Evolutionary conservation across 2,113 vertebrate genomes (phyloP).

Genomic region (Apteryx mantelli): DNA sequence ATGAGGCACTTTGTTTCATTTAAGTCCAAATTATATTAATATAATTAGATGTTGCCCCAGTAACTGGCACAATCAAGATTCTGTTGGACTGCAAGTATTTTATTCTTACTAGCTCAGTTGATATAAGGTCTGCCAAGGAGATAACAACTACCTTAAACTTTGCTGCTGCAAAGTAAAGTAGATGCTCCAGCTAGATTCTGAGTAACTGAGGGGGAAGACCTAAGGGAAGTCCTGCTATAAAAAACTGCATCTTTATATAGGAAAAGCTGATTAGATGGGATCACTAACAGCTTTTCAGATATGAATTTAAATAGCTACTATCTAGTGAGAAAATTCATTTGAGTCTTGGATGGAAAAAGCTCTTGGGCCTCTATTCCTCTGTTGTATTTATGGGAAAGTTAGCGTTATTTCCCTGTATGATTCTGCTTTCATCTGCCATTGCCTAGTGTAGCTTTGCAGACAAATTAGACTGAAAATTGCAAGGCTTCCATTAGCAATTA

Average conservation of each 20-base stretch:
- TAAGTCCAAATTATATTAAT: neutral
- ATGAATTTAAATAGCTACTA: neutral
- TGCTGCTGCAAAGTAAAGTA: neutral
- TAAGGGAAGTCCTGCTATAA: neutral
- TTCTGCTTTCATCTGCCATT: neutral
- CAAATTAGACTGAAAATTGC: neutral
- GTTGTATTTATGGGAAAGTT: neutral
- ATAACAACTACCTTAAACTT: neutral
- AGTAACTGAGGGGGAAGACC: neutral
- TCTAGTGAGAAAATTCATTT: too few species aligned
- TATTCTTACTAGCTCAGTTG: neutral
- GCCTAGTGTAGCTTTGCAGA: rapidly evolving
- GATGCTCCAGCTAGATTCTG: neutral
- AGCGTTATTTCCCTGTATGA: neutral
- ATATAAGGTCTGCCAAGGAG: neutral
- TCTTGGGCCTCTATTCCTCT: too few species aligned
- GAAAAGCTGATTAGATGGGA: neutral
- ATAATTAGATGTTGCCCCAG: neutral
- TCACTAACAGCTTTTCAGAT: neutral
- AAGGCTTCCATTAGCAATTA: neutral
- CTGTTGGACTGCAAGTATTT: neutral
- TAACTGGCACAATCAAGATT: neutral
- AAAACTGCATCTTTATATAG: neutral
- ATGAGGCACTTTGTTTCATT: neutral
- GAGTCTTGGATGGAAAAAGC: neutral